phyloP scores from a whole-genome alignment of 2,797 vertebrate species.

The Holocentrus rufus region DNA sequence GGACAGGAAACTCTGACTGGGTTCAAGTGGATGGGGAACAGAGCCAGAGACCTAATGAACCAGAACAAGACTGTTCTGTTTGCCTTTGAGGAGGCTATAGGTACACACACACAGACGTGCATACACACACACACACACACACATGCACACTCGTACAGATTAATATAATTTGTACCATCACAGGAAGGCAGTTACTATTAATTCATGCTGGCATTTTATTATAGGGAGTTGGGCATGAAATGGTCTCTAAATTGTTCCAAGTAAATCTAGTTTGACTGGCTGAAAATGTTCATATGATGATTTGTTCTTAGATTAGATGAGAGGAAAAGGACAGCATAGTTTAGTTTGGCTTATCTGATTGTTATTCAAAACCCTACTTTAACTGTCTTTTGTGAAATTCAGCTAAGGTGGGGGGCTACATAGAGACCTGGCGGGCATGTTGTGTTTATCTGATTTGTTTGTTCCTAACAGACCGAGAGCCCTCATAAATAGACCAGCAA shows the following conservation, averaged over 20 bases:
- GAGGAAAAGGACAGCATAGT: not conserved
- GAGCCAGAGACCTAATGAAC: conserved; percentile 90
- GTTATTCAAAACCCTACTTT: not conserved
- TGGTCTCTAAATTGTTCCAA: conserved; percentile 3
- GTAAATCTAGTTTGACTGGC: not conserved
- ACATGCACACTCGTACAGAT: too few species aligned
- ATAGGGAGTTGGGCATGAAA: not conserved
- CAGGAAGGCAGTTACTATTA: not conserved
- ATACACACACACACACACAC: conserved; percentile 15
- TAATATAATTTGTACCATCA: not conserved
- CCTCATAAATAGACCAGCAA: too few species aligned
- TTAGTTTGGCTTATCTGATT: not conserved
- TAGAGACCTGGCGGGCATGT: too few species aligned
- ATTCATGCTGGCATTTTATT: not conserved
- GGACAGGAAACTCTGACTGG: conserved; percentile 95
- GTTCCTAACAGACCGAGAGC: too few species aligned
- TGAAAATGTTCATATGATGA: conserved; percentile 25
- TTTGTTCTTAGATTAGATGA: conserved; percentile 10
- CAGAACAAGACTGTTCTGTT: conserved; percentile 93
- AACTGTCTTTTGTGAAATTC: too few species aligned
- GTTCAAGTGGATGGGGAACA: conserved; percentile 99
- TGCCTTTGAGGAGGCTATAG: conserved; percentile 99
- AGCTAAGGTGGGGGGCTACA: not conserved
- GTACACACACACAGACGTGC: conserved; percentile 75
- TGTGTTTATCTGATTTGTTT: too few species aligned